Evolutionary conservation across 2,797 vertebrate species (phyloP).

Genomic region (Sarcophilus harrisii): DNA sequence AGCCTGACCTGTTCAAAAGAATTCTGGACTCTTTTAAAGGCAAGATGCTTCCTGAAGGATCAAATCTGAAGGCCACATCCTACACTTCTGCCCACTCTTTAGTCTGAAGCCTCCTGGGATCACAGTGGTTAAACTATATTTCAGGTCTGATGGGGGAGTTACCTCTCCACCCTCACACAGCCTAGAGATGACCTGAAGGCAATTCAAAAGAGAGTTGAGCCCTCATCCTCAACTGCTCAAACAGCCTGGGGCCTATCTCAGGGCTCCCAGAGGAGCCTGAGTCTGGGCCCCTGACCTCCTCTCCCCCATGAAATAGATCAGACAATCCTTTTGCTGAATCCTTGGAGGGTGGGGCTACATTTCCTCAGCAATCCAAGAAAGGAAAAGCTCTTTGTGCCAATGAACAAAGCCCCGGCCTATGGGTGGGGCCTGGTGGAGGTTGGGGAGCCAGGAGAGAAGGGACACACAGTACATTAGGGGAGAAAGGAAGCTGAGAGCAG

Average conservation of each 20-base stretch:
- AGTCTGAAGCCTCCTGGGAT: neutral
- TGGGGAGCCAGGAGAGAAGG: neutral
- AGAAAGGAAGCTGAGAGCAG: constrained; percentile 47
- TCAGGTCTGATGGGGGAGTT: neutral
- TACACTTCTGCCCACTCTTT: neutral
- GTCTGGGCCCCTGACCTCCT: neutral
- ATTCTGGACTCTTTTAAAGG: neutral
- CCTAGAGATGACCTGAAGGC: neutral
- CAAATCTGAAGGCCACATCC: neutral
- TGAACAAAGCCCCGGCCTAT: neutral
- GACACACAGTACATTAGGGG: neutral
- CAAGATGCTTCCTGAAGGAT: neutral
- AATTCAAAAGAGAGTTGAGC: neutral
- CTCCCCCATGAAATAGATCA: neutral
- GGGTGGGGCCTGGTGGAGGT: neutral
- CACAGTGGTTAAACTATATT: neutral
- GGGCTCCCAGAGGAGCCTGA: constrained; percentile 26
- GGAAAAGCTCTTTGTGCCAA: neutral
- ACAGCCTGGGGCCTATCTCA: neutral
- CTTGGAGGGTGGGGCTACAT: neutral
- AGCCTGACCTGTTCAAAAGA: neutral
- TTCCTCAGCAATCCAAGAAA: neutral
- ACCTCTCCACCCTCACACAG: neutral
- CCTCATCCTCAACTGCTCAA: neutral
- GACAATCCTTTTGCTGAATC: constrained; percentile 49